Evolutionary conservation across 1,140 invertebrate genomes (phyloP).

Genomic region (Listronotus bonariensis): DNA sequence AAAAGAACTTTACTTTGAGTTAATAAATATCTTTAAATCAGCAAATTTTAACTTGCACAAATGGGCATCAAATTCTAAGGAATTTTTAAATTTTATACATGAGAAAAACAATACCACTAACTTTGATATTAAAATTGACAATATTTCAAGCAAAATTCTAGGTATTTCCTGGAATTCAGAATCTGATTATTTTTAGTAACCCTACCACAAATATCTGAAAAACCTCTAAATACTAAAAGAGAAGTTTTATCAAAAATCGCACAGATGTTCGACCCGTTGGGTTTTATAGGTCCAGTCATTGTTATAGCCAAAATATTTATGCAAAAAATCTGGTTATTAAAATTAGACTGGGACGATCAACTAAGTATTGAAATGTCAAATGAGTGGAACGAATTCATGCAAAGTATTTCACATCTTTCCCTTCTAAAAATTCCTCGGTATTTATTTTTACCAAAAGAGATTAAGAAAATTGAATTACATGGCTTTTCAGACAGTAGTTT

Average conservation of each 20-base stretch:
- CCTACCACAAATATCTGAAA: too few relatives aligned
- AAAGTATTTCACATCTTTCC: too few relatives aligned
- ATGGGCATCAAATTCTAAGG: slow-evolving; percentile 46
- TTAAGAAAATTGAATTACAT: too few relatives aligned
- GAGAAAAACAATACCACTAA: not conserved
- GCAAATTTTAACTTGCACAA: slow-evolving; percentile 14
- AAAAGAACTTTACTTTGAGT: slow-evolving; percentile 41
- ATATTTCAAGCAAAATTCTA: slow-evolving; percentile 14
- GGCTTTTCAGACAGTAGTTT: too few relatives aligned
- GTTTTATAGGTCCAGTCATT: slow-evolving; percentile 44
- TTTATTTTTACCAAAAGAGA: too few relatives aligned
- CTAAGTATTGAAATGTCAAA: too few relatives aligned
- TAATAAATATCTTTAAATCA: slow-evolving; percentile 17
- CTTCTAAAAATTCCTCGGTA: too few relatives aligned
- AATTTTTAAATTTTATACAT: slow-evolving; percentile 48
- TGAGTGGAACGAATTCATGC: too few relatives aligned
- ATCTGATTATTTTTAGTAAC: not conserved
- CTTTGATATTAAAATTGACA: too few relatives aligned
- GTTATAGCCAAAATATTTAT: slow-evolving; percentile 45
- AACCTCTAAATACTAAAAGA: slow-evolving; percentile 23
- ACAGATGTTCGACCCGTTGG: slow-evolving; percentile 45
- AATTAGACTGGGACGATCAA: slow-evolving; percentile 49
- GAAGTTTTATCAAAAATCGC: slow-evolving; percentile 37
- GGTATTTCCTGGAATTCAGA: slow-evolving; percentile 27
- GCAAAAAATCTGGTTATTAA: slow-evolving; percentile 37